Base-by-base conservation (phyloP, 2,113 vertebrate genomes). In the Drymodes brunneopygia region DNA sequence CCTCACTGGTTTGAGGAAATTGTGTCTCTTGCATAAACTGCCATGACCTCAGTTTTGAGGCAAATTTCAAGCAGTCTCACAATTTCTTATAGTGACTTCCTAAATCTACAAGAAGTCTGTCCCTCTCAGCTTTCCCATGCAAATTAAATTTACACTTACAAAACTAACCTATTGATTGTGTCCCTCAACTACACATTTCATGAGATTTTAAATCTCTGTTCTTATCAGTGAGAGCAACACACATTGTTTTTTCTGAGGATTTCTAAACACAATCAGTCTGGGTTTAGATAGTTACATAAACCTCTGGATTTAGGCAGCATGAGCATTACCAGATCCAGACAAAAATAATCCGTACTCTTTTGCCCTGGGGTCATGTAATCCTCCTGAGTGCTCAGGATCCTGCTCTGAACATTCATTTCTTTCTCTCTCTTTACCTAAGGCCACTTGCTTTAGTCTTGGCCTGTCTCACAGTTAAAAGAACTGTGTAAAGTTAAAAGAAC, bases 211-310 rank as follows among this genome's bases (percentile, higher is more conserved):
- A 88, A 93, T 73, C 58, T 74, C 78, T 72, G 22, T 20, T 83
- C 50, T 58, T 90, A 82, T 48, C 79, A 61, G 20, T 5, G 25
- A 82, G 28, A 61, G 35, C 28, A 80, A 86, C 61, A 31, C 7
- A 65, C 54, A 16, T 60, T 74, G 9, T 4, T 61, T 79, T 81
- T 86, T 16, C 27, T 70, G 50, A 58, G 51, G 60, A 94, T 93
- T 97, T 95, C 83, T 71, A 69, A 86, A 42, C 56, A 90, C 42
- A 81, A 19, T 81, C 96, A 94, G 93, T 94, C 92, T 66, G 77
- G 51, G 7, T 86, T 96, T 95, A 93, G 42, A 47, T 8, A 80
- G 79, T 97, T 94, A 93, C 47, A 51, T 88, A 96, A 94, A 86
- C 35, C 64, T 83, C 83, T 81, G 72, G 82, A 86, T 90, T 93